Evolutionary conservation across 2,888 invertebrate species (phyloP).

Genomic region (Temnothorax rugatulus): DNA sequence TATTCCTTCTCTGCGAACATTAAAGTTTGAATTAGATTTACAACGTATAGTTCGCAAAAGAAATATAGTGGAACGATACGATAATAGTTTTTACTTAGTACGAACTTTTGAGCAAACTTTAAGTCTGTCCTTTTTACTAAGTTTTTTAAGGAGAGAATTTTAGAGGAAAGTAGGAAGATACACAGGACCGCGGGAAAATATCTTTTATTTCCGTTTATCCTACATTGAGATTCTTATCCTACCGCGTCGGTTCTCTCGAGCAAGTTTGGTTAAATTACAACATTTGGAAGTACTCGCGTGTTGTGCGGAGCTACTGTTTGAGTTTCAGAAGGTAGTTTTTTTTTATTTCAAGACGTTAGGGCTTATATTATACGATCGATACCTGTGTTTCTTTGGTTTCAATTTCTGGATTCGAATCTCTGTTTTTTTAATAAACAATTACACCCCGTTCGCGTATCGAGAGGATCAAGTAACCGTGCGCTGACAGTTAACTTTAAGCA

Average conservation of each 20-base stretch:
- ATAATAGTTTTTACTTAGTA: slow-evolving; percentile 6
- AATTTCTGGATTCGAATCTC: background rate
- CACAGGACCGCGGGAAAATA: background rate
- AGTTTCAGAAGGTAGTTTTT: background rate
- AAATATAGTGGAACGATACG: background rate
- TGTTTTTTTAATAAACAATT: slow-evolving; percentile 2
- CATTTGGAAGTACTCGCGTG: background rate
- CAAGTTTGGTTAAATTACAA: slow-evolving; percentile 8
- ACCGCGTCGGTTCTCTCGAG: background rate
- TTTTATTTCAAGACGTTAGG: background rate
- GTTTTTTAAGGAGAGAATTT: background rate
- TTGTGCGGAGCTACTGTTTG: background rate
- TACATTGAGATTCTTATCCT: slow-evolving; percentile 6
- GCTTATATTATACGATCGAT: background rate
- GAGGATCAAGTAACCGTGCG: background rate
- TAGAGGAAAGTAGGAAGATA: background rate
- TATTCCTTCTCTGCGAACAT: background rate
- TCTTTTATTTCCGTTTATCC: slow-evolving; percentile 24
- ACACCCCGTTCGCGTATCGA: background rate
- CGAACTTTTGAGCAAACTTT: background rate
- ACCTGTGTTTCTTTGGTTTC: slow-evolving; percentile 2
- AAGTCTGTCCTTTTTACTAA: slow-evolving; percentile 8
- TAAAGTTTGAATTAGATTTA: background rate
- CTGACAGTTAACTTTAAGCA: background rate
- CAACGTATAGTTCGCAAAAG: background rate